Percentiles rank a stretch among this genome's conserved stretches.
phyloP scores from a whole-genome alignment of 2,888 invertebrate species.

The Onthophagus sagittarius region DNA sequence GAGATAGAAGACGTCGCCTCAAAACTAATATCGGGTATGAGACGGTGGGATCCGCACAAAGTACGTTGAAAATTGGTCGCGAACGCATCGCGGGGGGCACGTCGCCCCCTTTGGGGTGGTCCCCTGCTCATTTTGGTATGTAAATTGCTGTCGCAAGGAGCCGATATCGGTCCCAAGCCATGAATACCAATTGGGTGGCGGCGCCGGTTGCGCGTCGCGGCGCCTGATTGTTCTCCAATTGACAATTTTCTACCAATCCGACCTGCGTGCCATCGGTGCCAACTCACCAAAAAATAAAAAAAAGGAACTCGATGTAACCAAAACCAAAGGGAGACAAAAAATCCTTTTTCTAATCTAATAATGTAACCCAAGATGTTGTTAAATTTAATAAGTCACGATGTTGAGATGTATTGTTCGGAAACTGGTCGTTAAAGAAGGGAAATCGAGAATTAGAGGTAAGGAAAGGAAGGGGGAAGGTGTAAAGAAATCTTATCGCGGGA shows the following conservation, averaged over 20 bases:
- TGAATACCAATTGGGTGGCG: conserved; percentile 44
- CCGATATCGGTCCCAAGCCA: conserved; percentile 48
- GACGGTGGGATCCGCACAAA: background rate
- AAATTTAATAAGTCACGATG: background rate
- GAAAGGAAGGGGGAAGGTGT: background rate
- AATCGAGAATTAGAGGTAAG: background rate
- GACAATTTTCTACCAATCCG: conserved; percentile 40
- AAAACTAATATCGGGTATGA: conserved; percentile 2
- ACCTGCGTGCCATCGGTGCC: conserved; percentile 20
- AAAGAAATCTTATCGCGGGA: background rate
- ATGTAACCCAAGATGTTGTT: background rate
- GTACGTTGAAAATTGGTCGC: conserved; percentile 8
- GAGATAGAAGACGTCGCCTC: background rate
- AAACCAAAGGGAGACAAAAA: background rate
- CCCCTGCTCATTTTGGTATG: conserved; percentile 45
- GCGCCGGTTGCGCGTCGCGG: conserved; percentile 38
- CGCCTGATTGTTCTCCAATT: conserved; percentile 41
- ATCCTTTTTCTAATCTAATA: background rate
- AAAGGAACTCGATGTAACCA: background rate
- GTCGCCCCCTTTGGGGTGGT: conserved; percentile 1
- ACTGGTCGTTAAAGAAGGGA: background rate
- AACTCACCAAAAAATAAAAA: background rate
- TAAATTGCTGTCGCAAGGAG: conserved; percentile 47
- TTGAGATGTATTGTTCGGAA: background rate
- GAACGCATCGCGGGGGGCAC: background rate